Evolutionary conservation across 2,113 vertebrate genomes (phyloP).

Genomic region (Menura novaehollandiae): DNA sequence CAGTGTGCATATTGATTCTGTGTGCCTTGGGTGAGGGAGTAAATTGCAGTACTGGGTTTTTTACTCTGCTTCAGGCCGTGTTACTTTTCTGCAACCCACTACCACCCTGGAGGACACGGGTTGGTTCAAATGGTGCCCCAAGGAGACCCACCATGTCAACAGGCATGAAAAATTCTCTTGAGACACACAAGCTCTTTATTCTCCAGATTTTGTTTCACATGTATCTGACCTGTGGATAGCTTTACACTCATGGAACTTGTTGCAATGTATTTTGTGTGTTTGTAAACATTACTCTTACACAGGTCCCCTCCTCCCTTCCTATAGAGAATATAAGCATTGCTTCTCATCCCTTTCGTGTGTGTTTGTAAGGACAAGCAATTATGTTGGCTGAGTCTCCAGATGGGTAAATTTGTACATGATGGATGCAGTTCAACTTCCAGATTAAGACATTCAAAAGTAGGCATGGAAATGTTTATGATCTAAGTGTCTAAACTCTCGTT

Average conservation of each 20-base stretch:
- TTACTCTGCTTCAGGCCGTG: accelerated
- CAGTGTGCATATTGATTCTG: background rate
- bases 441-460: background rate
- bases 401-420: background rate
- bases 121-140: background rate
- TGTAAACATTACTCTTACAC: background rate
- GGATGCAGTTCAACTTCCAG: background rate
- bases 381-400: background rate
- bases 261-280: background rate
- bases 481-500: background rate
- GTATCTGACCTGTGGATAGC: background rate
- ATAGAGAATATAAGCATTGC: background rate
- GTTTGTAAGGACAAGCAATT: background rate
- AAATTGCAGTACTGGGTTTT: background rate
- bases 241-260: background rate
- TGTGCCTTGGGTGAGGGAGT: background rate
- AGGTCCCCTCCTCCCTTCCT: background rate
- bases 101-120: background rate
- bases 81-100: background rate
- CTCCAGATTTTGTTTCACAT: background rate
- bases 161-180: background rate
- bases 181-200: background rate
- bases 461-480: background rate
- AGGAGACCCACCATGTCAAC: background rate
- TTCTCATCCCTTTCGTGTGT: background rate